Evolutionary conservation across 2,113 vertebrate species (phyloP), one percentile per base, ranked within the genome.

Genomic region (Dasyurus viverrinus): DNA sequence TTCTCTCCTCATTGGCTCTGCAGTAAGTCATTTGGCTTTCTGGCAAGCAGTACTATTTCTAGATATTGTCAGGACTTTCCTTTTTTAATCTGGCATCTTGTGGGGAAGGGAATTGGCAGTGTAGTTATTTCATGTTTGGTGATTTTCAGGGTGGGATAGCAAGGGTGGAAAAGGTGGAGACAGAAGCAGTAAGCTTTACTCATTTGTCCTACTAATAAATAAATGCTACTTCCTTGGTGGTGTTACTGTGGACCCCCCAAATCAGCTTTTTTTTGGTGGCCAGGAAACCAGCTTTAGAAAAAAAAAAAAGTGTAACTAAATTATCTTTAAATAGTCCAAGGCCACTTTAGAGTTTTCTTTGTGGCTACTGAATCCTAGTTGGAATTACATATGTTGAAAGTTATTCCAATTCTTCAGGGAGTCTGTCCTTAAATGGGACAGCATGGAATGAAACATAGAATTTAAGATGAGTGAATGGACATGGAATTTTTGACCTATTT

Each of bases 11-110:
- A 48, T 52, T 4, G 0, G 53, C 50, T n/a, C 30, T 93, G 92
- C 19, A 93, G 50, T 26, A 95, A 91, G 60, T 94, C 54, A 53
- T 27, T 92, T 94, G 52, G 57, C n/a, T 91, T 95, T 93, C 91
- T 92, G 48, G 47, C 91, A 94, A 53, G 90, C 89, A 22, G 91
- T 23, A 1, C 1, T 95, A 96, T 53, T 92, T 53, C 89, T 95
- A 90, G 90, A 96, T 90, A 90, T 97, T 95, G 16, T 54, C 93
- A 25, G 92, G 90, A 36, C 47, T 93, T 95, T 30, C 8, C 89
- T 91, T 94, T 93, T 90, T 42, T 1, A 53, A 42, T 92, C 53
- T 93, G 26, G 54, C 60, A 93, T 2, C 25, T 91, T 55, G 0
- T 54, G 30, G 84, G 47, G 68, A 95, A 90, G 53, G 89, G 53